Base-by-base conservation (phyloP, 2,888 invertebrate species). In the Geotrupes spiniger region DNA sequence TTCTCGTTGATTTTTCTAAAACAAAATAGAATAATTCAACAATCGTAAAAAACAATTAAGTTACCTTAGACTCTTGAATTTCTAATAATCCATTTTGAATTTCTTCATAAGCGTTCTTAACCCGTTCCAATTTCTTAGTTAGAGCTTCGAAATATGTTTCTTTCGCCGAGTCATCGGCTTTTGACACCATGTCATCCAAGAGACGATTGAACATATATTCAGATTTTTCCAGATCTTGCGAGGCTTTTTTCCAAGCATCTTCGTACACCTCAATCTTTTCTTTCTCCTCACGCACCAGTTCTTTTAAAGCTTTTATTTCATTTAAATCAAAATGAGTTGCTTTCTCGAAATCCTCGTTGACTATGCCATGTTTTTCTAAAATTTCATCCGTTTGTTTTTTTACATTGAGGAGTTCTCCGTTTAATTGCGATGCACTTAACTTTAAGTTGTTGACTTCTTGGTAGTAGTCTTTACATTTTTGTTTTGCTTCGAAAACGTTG, bases 301-400 rank as follows among this genome's bases (percentile, higher is more conserved):
- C 74, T 58, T 78, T 78, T 12, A 81, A 62, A 52, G 80, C 79
- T 51, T 80, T 78, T 73, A 78, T 75, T 69, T 79, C 77, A 25
- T 51, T 53, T 5, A 51, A 15, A 15, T 53, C 28, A 6, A 46
- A 43, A 11, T 48, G 51, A 1, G 60, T 60, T 25, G 57, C 47
- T 37, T 57, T 51, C 42, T 60, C 58, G 41, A 57, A 62, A 25
- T 47, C 42, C 55, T 56, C 44, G n/a, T 62, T 59, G 1, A 48
- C 49, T 27, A 53, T 52, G 21, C 57, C 46, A 44, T 52, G 50
- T 8, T 49, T 44, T 52, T 54, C 47, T 9, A 10, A 51, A 9
- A 58, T 41, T 11, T 31, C 21, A 26, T 58, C 53, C 16, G 42
- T 46, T 4, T 50, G 53, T 26, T 12, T 39, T 15, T 55, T 56